Base-by-base conservation (phyloP, 2,888 invertebrate species). In the Osmoderma eremita region DNA sequence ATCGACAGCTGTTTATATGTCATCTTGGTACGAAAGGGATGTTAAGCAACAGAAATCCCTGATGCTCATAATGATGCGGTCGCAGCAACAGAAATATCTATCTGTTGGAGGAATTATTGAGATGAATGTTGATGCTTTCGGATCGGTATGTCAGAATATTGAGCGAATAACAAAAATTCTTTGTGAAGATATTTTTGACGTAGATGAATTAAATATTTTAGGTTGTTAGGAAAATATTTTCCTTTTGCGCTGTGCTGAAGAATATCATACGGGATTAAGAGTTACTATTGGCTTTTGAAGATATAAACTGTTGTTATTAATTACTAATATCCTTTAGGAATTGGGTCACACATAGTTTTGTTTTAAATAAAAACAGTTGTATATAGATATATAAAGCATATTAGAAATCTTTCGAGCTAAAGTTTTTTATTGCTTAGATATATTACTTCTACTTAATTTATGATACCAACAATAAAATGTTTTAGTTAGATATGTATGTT, bases 211-310 rank as follows among this genome's bases (percentile, higher is more conserved):
- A 30, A 30, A 4, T 30, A 30, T 67, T 67, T 51, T 20, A 67
- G 67, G 67, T 67, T n/a, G 20, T 67, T 42, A 49, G 64, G 15
- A 56, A 56, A 22, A 56, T 64, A 17, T 67, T 67, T 38, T 64
- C 67, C 2, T 67, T 67, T 45, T 67, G 22, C 22, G 56, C 67
- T 5, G 22, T 67, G n/a, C 30, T 64, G 49, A 67, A 53, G 13
- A 67, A 39, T n/a, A 12, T 67, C 15, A 13, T 67, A 4, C 15
- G 20, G 12, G 49, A 65, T 30, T 65, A 38, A 56, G 22, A 22
- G 15, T 48, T 62, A n/a, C 13, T 45, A 13, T 17, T 45, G 30
- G n/a, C n/a, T 36, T 49, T 62, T 30, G 10, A 15, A 62, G n/a
- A 13, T 24, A 22, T 22, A 42, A 24, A 24, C 45, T 13, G 10